Percentiles rank a stretch among this genome's conserved stretches.
Conservation (phyloP, 1,140 invertebrate species). For the Drosophila jambulina region DNA sequence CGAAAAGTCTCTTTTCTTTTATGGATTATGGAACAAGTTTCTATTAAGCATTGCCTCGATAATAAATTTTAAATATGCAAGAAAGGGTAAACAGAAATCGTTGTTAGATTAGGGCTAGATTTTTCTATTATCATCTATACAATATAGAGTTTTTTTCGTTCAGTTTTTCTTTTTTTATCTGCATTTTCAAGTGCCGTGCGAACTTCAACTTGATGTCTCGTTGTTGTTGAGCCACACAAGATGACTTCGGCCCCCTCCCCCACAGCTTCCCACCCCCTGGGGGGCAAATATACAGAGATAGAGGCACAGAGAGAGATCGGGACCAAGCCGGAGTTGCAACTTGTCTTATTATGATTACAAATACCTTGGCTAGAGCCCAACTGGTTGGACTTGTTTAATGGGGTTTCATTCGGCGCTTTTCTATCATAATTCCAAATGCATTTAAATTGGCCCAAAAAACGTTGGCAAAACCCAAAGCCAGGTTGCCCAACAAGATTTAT, state of each 20-base stretch:
- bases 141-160: conserved; percentile 53
- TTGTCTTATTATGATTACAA: conserved; percentile 58
- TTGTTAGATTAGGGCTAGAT: background rate
- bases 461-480: conserved; percentile 22
- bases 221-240: conserved; percentile 67
- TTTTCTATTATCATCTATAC: conserved; percentile 64
- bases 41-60: no score
- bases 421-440: conserved; percentile 68
- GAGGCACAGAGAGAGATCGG: conserved; percentile 13
- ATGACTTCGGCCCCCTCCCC: conserved; percentile 47
- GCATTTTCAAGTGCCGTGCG: conserved; percentile 77
- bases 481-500: conserved; percentile 59
- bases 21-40: no score
- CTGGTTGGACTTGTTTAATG: conserved; percentile 71
- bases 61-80: no score
- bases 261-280: conserved; percentile 19
- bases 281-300: conserved; percentile 1
- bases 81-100: conserved; percentile 21
- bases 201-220: conserved; percentile 75
- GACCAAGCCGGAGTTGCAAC: conserved; percentile 20
- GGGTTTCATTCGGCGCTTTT: conserved; percentile 56
- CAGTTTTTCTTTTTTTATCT: conserved; percentile 31
- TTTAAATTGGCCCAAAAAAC: conserved; percentile 71
- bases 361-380: conserved; percentile 54
- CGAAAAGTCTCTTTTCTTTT: no score